phyloP scores from a whole-genome alignment of 2,888 invertebrate species.

The Noctua pronuba region DNA sequence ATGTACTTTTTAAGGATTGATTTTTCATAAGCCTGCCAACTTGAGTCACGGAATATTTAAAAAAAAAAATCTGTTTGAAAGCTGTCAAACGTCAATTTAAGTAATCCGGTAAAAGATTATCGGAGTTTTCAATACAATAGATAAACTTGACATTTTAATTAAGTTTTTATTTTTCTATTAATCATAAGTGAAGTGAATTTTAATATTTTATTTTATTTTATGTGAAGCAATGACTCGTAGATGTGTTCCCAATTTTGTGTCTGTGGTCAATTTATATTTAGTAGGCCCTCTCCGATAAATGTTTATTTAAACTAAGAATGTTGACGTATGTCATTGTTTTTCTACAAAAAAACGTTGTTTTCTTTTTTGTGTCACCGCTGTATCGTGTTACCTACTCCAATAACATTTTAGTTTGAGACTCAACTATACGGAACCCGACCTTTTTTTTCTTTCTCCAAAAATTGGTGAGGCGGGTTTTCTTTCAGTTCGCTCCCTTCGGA shows the following conservation, averaged over 20 bases:
- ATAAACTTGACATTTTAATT: not conserved
- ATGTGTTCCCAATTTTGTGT: not conserved
- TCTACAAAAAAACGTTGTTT: not conserved
- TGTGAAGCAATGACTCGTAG: not conserved
- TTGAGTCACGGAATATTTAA: not conserved
- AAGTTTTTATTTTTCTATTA: not conserved
- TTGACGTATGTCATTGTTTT: not conserved
- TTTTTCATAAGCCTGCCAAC: not conserved
- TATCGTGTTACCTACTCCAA: not conserved
- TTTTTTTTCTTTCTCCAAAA: conserved; percentile 51
- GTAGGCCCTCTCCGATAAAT: not conserved
- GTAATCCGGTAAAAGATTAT: not conserved
- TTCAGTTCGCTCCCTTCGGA: conserved; percentile 64
- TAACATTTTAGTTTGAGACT: conserved; percentile 17
- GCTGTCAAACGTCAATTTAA: not conserved
- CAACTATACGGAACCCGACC: conserved; percentile 54
- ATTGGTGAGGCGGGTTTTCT: conserved; percentile 57
- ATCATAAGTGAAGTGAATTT: not conserved
- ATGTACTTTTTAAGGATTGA: not conserved
- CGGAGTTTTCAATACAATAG: not conserved
- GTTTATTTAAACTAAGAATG: not conserved
- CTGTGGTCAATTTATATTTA: not conserved
- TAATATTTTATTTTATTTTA: too few species aligned
- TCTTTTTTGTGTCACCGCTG: not conserved
- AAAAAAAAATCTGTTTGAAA: not conserved